Base-by-base conservation (phyloP, 2,888 invertebrate genomes). In the Achlya flavicornis region DNA sequence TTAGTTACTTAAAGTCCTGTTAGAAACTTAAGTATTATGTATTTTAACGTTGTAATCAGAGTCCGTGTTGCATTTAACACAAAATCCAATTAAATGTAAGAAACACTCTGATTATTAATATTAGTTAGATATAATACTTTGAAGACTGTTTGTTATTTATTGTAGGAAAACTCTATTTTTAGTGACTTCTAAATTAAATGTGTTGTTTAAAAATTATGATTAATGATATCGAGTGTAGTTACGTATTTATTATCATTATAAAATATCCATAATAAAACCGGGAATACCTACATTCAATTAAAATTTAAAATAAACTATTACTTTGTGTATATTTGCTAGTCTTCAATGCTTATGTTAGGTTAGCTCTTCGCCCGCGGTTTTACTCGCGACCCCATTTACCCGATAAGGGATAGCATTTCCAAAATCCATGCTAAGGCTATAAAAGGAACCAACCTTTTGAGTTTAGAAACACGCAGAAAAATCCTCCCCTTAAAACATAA, bases 71-170 rank as follows among this genome's bases (percentile, higher is more conserved):
- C 48, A 48, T 48, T 48, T 48, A 48, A 16, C 48, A 48, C 48
- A 48, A 48, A 48, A 53, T 48, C n/a, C 53, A 53, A 53, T n/a
- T n/a, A n/a, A n/a, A n/a, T 53, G 53, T 53, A 19, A 53, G 53
- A 53, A 19, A 19, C 19, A 53, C 53, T 53, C 53, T 19, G 53
- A 53, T 53, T 53, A 53, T 19, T 10, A 53, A 53, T 53, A 48
- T 53, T 53, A 14, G n/a, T 53, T n/a, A 48, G 4, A 16, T n/a
- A 7, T 48, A 48, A 48, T n/a, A 14, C n/a, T 46, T 46, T 14
- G 3, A 46, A 46, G 14, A 46, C 43, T 46, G 48, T 48, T 14
- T 46, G 48, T 48, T 16, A 48, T 16, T 48, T 48, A 41, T 11
- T 7, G 2, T 41, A 41, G 4, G 41, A 12, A 41, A 12, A 12